A percentile compares a stretch with the other conserved stretches of the same genome.
phyloP scores from a whole-genome alignment of 1,140 invertebrate genomes.

The Drosophila trapezifrons region DNA sequence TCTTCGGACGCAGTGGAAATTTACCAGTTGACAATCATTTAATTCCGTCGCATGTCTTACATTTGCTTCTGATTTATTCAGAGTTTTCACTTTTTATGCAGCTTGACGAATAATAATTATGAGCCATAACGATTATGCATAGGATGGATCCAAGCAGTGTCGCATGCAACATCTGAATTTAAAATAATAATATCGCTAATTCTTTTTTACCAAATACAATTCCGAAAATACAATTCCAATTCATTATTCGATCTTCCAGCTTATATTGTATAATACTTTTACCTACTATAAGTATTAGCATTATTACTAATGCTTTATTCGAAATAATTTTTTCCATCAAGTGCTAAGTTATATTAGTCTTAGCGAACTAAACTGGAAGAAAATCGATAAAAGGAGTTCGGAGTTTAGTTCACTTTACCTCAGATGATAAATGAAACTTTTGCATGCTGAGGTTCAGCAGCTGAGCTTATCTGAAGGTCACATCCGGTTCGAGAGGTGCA shows the following conservation, averaged over 20 bases:
- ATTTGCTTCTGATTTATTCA: background rate
- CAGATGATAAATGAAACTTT: background rate
- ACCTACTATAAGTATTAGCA: no score
- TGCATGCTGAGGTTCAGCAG: no score
- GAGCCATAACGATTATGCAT: background rate
- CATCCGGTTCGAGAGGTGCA: no score
- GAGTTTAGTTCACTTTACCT: background rate
- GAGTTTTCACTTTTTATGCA: background rate
- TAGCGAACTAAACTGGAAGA: no score
- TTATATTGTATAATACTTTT: no score
- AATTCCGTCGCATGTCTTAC: constrained; percentile 27
- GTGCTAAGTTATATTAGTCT: no score
- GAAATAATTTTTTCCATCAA: no score
- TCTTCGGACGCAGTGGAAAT: constrained; percentile 32
- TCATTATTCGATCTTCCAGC: no score
- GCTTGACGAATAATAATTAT: background rate
- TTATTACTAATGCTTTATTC: no score
- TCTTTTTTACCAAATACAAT: background rate
- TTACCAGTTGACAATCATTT: constrained; percentile 33
- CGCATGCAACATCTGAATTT: constrained; percentile 1
- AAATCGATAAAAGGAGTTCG: background rate
- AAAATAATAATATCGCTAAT: background rate
- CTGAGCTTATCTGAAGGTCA: background rate
- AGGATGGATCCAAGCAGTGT: no score
- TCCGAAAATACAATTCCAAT: no score